Evolutionary conservation across 2,888 invertebrate genomes (phyloP).

Genomic region (Serrognathus titanus): DNA sequence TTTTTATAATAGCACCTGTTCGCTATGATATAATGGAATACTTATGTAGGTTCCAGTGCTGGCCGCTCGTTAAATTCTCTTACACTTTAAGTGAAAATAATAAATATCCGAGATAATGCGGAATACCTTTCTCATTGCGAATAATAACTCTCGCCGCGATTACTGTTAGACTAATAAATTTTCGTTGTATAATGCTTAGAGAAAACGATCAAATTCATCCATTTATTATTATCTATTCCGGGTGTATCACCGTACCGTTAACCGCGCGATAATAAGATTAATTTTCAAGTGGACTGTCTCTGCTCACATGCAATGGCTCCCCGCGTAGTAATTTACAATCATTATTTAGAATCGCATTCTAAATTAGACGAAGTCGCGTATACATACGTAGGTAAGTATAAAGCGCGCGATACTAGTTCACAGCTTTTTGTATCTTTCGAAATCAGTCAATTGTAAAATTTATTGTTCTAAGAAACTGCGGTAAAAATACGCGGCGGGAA

Average conservation of each 20-base stretch:
- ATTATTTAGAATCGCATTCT: not conserved
- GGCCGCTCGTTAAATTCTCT: conserved; percentile 42
- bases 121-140: conserved; percentile 35
- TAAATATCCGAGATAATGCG: conserved; percentile 42
- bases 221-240: conserved; percentile 1
- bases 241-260: not conserved
- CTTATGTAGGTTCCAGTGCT: conserved; percentile 41
- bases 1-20: conserved; percentile 48
- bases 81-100: conserved; percentile 44
- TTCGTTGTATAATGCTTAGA: conserved; percentile 6
- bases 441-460: too few relatives aligned
- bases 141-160: conserved; percentile 11
- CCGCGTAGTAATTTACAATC: not conserved
- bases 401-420: too few relatives aligned
- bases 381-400: too few relatives aligned
- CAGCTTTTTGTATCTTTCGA: too few relatives aligned
- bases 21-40: conserved; percentile 47
- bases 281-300: not conserved
- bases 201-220: conserved; percentile 4
- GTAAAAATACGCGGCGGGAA: too few relatives aligned
- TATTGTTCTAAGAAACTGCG: too few relatives aligned
- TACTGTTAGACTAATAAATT: conserved; percentile 12
- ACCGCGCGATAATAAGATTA: not conserved
- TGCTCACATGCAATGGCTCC: not conserved
- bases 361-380: too few relatives aligned